phyloP scores from a whole-genome alignment of 2,797 vertebrate genomes.

The Falco naumanni region DNA sequence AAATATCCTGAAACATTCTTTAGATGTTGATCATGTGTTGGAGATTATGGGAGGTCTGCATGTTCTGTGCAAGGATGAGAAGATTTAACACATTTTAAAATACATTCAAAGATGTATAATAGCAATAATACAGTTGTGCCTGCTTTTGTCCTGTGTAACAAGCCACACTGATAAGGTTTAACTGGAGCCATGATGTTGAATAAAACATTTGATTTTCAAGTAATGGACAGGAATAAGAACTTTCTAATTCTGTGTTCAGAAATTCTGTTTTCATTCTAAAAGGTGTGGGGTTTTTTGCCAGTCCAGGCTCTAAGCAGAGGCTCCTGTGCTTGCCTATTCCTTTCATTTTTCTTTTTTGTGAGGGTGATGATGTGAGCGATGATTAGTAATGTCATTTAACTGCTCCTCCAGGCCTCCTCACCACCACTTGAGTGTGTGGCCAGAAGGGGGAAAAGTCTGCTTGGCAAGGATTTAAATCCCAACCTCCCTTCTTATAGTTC shows the following conservation, averaged over 20 bases:
- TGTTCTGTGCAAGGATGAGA: neutral
- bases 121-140: neutral
- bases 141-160: neutral
- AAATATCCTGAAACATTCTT: neutral
- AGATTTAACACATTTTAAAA: neutral
- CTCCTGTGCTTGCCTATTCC: rapidly evolving
- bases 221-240: neutral
- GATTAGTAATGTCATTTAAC: neutral
- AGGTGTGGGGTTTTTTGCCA: neutral
- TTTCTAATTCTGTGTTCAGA: neutral
- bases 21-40: neutral
- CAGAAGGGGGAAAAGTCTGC: neutral
- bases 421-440: neutral
- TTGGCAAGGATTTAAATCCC: neutral
- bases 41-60: neutral
- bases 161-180: neutral
- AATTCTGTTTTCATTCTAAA: neutral
- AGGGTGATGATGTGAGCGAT: neutral
- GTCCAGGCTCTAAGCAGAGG: neutral
- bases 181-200: neutral
- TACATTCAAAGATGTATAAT: neutral
- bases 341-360: neutral
- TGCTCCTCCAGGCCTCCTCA: neutral
- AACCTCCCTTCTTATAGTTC: neutral
- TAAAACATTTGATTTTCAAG: neutral